Base-by-base conservation (phyloP, 2,888 invertebrate species). In the Rhaphigaster nebulosa region DNA sequence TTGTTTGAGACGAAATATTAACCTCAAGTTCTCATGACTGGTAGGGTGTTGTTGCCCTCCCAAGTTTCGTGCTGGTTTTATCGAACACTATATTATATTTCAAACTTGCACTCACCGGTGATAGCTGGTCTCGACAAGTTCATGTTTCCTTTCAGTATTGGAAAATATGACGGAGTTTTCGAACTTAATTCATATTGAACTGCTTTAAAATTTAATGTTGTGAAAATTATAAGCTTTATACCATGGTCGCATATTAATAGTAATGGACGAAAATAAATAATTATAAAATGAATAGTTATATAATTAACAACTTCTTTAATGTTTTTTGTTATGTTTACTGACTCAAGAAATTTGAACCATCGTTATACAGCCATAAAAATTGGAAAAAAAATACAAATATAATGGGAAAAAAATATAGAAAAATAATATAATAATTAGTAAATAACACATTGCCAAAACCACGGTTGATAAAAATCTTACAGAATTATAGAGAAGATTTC, bases 31-130 rank as follows among this genome's bases (percentile, higher is more conserved):
- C 84, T 50, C 84, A 84, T 45, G 84, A 10, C 45, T n/a, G 84
- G 45, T 15, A 26, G 41, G 15, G 45, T 50, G 84, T 26, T 41
- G 84, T 50, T 84, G 84, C 84, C 84, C 84, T 84, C 70, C 65
- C 23, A 45, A 84, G 84, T 84, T 84, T 84, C 84, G 84, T 84
- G 84, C 45, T n/a, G 84, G 50, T 84, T 84, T 45, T 84, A 84
- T 84, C 84, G 6, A 2, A 15, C 8, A n/a, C 41, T 45, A 45
- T 84, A 84, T 84, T 84, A 84, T 50, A 84, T 84, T 84, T 84
- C 45, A 84, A 50, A 41, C 45, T 41, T 84, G 26, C 34, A 6
- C 26, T 26, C n/a, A 84, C 84, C 84, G 84, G 84, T 84, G 26
- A 84, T 26, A 84, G 45, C 84, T 80, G 80, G 41, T 80, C 41